phyloP scores from a whole-genome alignment of 2,113 vertebrate genomes.

The Myanophis thanlyinensis region DNA sequence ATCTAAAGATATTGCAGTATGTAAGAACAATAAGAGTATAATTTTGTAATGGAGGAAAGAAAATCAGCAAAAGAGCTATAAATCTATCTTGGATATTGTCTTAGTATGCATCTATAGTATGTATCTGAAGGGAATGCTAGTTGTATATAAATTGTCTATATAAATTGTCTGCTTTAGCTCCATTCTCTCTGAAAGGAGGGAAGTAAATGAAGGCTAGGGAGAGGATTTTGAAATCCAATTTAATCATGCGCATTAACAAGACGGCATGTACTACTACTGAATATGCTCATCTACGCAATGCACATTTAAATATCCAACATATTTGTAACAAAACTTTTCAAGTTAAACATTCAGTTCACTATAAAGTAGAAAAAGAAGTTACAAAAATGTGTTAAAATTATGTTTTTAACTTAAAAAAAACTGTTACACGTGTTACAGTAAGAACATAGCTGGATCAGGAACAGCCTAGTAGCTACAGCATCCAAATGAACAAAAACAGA shows the following conservation, averaged over 20 bases:
- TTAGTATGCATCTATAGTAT: neutral
- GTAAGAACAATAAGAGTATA: neutral
- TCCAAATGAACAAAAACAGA: neutral
- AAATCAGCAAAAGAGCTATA: neutral
- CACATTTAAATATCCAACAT: neutral
- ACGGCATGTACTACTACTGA: neutral
- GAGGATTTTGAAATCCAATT: neutral
- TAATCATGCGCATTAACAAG: neutral
- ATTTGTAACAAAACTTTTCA: neutral
- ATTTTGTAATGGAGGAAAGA: neutral
- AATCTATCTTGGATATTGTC: neutral
- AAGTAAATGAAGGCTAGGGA: neutral
- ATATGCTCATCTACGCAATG: neutral
- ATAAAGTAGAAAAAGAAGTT: conserved; percentile 32
- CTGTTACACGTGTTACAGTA: conserved; percentile 22
- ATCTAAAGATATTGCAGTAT: neutral
- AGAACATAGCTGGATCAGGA: neutral
- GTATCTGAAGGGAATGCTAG: neutral
- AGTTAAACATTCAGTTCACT: neutral
- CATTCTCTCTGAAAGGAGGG: neutral
- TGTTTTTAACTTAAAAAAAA: conserved; percentile 32
- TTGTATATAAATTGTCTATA: neutral
- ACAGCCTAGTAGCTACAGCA: neutral
- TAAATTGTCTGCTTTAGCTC: neutral
- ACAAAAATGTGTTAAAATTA: conserved; percentile 36